Percentiles rank a stretch among this genome's conserved stretches.
phyloP scores from a whole-genome alignment of 2,888 invertebrate genomes.

The Ceratothoa steindachneri region DNA sequence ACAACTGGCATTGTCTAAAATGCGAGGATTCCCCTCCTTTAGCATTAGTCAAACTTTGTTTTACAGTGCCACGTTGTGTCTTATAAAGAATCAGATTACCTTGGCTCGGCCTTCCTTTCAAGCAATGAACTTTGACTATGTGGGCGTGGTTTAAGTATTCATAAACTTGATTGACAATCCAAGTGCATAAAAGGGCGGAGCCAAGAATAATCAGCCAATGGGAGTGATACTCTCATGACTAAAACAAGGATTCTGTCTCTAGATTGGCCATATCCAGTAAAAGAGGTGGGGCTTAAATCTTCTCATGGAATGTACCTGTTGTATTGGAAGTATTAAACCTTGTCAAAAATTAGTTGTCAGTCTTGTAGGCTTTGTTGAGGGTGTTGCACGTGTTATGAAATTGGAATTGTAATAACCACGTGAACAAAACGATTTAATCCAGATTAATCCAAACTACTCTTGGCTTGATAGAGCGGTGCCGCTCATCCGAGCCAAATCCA shows the following conservation, averaged over 20 bases:
- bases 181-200: conserved; percentile 24
- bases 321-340: conserved; percentile 40
- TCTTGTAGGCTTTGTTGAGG: conserved; percentile 44
- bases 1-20: neutral
- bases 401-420: conserved; percentile 38
- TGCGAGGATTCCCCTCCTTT: neutral
- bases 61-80: neutral
- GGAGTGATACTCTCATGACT: neutral
- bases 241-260: conserved; percentile 13
- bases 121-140: conserved; percentile 20
- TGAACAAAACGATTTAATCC: conserved; percentile 26
- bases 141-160: conserved; percentile 20
- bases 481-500: neutral
- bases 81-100: neutral
- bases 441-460: too few species aligned
- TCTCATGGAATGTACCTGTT: conserved; percentile 39
- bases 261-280: conserved; percentile 24
- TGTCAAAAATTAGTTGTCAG: conserved; percentile 46
- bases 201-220: conserved; percentile 2
- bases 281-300: conserved; percentile 23
- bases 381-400: conserved; percentile 46
- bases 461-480: too few species aligned
- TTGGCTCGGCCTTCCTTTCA: neutral
- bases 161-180: conserved; percentile 25
- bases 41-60: neutral